phyloP scores from a whole-genome alignment of 2,113 vertebrate species.

The Corynorhinus townsendii region DNA sequence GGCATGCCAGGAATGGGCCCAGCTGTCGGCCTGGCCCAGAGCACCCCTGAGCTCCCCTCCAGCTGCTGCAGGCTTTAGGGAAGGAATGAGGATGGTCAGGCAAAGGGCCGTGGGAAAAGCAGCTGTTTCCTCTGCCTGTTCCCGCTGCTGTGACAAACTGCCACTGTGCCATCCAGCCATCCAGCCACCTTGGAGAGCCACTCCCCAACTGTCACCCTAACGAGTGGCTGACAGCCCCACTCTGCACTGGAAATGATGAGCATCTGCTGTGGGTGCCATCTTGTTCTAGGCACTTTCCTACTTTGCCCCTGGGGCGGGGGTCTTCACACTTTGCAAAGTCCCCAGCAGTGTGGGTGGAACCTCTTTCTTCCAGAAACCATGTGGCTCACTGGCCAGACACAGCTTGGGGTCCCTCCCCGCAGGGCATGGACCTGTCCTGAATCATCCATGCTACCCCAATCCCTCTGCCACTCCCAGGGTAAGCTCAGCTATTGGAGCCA shows the following conservation, averaged over 20 bases:
- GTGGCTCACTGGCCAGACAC: not conserved
- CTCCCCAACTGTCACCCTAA: not conserved
- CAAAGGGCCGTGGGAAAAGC: not conserved
- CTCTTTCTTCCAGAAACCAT: not conserved
- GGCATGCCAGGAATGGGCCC: not conserved
- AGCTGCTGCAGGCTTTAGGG: not conserved
- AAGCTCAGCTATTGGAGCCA: not conserved
- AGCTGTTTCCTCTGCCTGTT: not conserved
- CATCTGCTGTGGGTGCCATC: not conserved
- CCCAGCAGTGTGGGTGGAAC: not conserved
- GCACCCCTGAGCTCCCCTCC: not conserved
- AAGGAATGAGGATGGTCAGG: not conserved
- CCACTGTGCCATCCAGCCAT: not conserved
- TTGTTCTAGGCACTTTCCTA: not conserved
- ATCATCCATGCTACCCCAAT: fast-evolving
- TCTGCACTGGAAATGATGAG: not conserved
- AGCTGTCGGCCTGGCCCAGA: not conserved
- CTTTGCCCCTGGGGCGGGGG: not conserved
- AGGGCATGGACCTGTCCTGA: too few species aligned
- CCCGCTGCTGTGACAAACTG: not conserved
- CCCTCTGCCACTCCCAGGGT: too few species aligned
- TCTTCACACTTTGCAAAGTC: not conserved
- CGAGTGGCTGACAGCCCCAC: fast-evolving
- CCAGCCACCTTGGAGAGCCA: not conserved
- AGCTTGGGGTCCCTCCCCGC: not conserved